A percentile compares a stretch with the other conserved stretches of the same genome.
Conservation (phyloP, 2,888 invertebrate species). For the Epicampocera succincta region DNA sequence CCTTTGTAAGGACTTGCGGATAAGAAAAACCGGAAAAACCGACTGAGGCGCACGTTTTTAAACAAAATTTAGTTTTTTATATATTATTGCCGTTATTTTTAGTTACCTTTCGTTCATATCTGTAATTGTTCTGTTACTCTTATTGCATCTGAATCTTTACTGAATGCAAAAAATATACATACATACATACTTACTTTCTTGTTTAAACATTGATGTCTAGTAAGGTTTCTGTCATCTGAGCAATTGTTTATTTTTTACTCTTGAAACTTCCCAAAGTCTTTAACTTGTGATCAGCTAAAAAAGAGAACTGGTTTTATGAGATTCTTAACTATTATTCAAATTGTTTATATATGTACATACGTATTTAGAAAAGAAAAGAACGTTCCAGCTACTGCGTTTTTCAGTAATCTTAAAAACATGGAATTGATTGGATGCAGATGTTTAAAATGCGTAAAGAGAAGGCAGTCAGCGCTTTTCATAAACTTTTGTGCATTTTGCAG, state of each 20-base stretch:
- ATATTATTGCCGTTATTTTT: conserved; percentile 23
- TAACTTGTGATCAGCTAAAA: no score
- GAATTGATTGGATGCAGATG: conserved; percentile 5
- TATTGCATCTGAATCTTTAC: conserved; percentile 2
- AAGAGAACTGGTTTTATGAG: no score
- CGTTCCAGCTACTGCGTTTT: not conserved
- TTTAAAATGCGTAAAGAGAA: conserved; percentile 35
- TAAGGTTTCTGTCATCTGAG: conserved; percentile 2
- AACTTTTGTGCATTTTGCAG: conserved; percentile 64
- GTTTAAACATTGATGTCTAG: not conserved
- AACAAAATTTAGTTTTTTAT: conserved; percentile 14
- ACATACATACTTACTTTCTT: not conserved
- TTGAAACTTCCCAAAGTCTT: no score
- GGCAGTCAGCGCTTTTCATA: conserved; percentile 41
- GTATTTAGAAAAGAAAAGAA: not conserved
- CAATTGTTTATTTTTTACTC: not conserved
- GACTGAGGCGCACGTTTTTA: conserved; percentile 38
- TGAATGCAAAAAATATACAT: conserved; percentile 8
- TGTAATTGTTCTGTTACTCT: conserved; percentile 32
- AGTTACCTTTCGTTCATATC: conserved; percentile 48
- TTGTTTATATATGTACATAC: not conserved
- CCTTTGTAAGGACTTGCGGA: not conserved
- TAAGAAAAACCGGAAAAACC: not conserved
- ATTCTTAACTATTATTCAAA: not conserved
- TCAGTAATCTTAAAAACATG: not conserved